Evolutionary conservation across 2,797 vertebrate species (phyloP).

Genomic region (Xenentodon cancila): DNA sequence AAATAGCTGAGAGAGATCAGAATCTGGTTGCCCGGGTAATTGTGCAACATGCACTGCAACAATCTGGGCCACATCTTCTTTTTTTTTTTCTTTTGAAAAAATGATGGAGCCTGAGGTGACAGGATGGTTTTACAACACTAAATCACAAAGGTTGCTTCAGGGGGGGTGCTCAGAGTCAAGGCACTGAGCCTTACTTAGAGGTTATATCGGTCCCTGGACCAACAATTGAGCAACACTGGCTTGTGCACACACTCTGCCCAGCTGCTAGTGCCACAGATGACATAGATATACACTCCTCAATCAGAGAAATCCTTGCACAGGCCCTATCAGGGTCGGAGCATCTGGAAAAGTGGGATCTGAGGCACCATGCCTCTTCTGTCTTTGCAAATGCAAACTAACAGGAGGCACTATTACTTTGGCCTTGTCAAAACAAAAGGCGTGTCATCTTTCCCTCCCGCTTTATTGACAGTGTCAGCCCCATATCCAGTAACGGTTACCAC

Average conservation of each 20-base stretch:
- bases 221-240: conserved; percentile 38
- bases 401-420: conserved; percentile 69
- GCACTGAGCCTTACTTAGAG: conserved; percentile 42
- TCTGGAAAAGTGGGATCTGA: conserved; percentile 67
- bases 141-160: conserved; percentile 21
- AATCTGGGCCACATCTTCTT: conserved; percentile 4
- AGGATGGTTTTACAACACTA: conserved; percentile 21
- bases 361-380: conserved; percentile 28
- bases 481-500: conserved; percentile 75
- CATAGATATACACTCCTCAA: conserved; percentile 45
- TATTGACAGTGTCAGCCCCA: conserved; percentile 75
- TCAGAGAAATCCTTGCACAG: conserved; percentile 28
- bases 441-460: conserved; percentile 73
- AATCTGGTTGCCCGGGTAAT: conserved; percentile 42
- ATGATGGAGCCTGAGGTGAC: conserved; percentile 29
- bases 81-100: background rate
- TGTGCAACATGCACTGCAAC: conserved; percentile 11
- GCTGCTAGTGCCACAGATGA: conserved; percentile 47
- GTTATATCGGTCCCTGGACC: conserved; percentile 36
- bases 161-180: conserved; percentile 6
- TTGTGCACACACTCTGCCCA: conserved; percentile 16
- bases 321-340: conserved; percentile 34
- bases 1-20: conserved; percentile 35
- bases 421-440: conserved; percentile 81
- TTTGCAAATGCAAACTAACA: conserved; percentile 68